Percentiles rank a stretch among this genome's conserved stretches.
Conservation (phyloP, 92 coral and sea anemone species). For the Paramuricea clavata region DNA sequence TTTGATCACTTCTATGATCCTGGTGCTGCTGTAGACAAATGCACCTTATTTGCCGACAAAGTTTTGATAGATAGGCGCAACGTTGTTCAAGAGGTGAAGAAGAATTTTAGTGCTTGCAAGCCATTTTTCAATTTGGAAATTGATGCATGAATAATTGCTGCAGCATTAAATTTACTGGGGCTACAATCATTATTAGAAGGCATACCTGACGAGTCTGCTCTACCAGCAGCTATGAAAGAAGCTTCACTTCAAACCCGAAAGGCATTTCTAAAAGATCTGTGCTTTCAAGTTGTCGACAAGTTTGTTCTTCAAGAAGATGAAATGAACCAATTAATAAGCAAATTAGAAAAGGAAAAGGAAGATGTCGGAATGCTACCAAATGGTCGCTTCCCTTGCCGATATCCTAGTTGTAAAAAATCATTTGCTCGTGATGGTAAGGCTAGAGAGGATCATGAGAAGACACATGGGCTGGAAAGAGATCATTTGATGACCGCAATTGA, state of each 20-base stretch:
- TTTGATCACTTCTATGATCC: too few species aligned
- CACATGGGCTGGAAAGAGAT: not conserved
- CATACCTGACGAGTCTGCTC: constrained; percentile 38
- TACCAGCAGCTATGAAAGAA: constrained; percentile 6
- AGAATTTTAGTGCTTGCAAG: constrained; percentile 79
- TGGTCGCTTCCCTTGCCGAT: constrained; percentile 27
- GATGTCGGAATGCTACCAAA: constrained; percentile 21
- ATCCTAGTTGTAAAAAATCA: constrained; percentile 3
- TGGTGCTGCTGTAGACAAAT: too few species aligned
- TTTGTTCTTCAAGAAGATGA: constrained; percentile 7
- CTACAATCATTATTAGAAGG: constrained; percentile 55
- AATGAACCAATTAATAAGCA: not conserved
- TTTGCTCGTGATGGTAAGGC: constrained; percentile 34
- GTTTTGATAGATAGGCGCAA: too few species aligned
- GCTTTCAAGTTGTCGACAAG: constrained; percentile 13
- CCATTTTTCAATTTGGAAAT: constrained; percentile 78
- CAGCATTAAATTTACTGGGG: constrained; percentile 75
- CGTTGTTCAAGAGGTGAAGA: constrained; percentile 75
- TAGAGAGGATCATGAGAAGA: constrained; percentile 18
- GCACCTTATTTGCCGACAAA: too few species aligned
- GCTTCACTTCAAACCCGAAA: constrained; percentile 62
- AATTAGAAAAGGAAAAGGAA: constrained; percentile 24
- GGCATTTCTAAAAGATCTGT: constrained; percentile 46
- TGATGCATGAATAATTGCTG: constrained; percentile 75
- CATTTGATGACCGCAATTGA: not conserved